Conservation (phyloP, 1,140 invertebrate genomes). For the Drosophila ohnishii region DNA sequence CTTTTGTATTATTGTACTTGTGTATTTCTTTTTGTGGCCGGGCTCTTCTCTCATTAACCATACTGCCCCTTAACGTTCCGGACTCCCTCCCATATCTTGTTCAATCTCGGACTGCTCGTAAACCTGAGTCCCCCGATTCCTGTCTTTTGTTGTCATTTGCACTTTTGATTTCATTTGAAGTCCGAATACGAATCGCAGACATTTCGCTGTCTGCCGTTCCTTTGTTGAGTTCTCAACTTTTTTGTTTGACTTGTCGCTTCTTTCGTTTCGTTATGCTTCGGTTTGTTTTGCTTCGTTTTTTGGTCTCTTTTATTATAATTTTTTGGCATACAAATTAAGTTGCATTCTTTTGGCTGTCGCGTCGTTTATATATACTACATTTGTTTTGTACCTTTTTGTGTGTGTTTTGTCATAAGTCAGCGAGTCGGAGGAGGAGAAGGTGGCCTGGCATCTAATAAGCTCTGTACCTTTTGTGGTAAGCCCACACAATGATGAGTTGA, state of each 20-base stretch:
- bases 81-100: neutral
- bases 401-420: constrained; percentile 34
- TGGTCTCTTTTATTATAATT: constrained; percentile 44
- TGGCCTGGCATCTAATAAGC: constrained; percentile 48
- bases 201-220: constrained; percentile 52
- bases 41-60: constrained; percentile 33
- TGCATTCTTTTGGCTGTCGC: constrained; percentile 55
- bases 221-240: constrained; percentile 57
- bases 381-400: constrained; percentile 14
- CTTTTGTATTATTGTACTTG: constrained; percentile 34
- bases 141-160: constrained; percentile 77
- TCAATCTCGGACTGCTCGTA: constrained; percentile 5
- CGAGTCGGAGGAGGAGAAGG: neutral
- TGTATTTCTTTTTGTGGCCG: constrained; percentile 9
- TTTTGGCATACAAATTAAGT: constrained; percentile 70
- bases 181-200: constrained; percentile 52
- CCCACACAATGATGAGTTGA: constrained; percentile 53
- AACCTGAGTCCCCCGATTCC: constrained; percentile 48
- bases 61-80: neutral
- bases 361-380: constrained; percentile 21
- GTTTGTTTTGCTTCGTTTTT: constrained; percentile 26
- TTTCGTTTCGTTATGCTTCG: constrained; percentile 43
- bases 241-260: constrained; percentile 64
- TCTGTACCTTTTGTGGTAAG: constrained; percentile 33
- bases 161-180: constrained; percentile 81